phyloP scores from a whole-genome alignment of 2,888 invertebrate genomes.

The Aproaerema taeniolella region DNA sequence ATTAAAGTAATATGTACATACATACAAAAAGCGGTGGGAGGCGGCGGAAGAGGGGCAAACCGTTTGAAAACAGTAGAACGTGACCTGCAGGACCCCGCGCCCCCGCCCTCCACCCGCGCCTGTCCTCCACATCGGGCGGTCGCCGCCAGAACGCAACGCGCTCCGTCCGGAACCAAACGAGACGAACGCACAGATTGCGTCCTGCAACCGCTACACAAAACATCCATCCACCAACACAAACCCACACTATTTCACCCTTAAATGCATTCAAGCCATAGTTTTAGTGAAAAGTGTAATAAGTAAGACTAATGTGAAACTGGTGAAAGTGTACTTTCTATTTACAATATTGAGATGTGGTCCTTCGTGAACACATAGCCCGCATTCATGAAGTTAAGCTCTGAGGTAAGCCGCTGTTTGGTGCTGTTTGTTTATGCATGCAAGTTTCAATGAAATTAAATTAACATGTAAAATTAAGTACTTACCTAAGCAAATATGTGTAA shows the following conservation, averaged over 20 bases:
- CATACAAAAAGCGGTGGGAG: no score
- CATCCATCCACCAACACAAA: background rate
- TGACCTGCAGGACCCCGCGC: no score
- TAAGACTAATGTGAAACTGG: slow-evolving; percentile 40
- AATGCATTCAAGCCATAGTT: slow-evolving; percentile 14
- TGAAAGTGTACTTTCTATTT: slow-evolving; percentile 61
- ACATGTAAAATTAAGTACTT: no score
- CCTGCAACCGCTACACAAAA: no score
- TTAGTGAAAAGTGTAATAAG: background rate
- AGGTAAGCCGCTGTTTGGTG: slow-evolving; percentile 52
- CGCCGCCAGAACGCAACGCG: slow-evolving; percentile 6
- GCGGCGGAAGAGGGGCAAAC: no score
- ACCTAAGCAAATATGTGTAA: no score
- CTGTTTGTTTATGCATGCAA: no score
- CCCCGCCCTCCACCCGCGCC: slow-evolving; percentile 9
- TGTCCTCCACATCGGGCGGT: slow-evolving; percentile 10
- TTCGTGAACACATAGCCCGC: slow-evolving; percentile 51
- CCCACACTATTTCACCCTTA: slow-evolving; percentile 4
- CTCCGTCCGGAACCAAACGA: slow-evolving; percentile 4
- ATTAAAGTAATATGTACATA: no score
- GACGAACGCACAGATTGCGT: slow-evolving; percentile 8
- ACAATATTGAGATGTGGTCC: slow-evolving; percentile 62
- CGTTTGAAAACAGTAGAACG: no score
- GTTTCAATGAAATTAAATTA: no score
- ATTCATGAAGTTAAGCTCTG: slow-evolving; percentile 61